These are phyloP conservation scores for Callyntrura guangdongensis DNA, from an alignment of 2,888 invertebrate species.

Conservation along the genomic window DNA sequence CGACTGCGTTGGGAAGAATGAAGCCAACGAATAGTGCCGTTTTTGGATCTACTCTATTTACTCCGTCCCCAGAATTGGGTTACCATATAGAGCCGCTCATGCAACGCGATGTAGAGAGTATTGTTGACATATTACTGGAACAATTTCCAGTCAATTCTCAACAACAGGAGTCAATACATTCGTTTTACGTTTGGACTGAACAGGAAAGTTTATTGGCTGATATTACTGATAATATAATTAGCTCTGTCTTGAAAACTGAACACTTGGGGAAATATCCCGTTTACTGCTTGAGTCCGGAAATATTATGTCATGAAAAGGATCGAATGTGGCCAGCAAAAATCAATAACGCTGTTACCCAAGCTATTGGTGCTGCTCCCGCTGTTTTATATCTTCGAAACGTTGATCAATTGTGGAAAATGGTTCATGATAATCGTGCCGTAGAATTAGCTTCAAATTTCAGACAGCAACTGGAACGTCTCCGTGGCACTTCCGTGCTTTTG, in stretches of 20 bases:
- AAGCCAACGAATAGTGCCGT: slow-evolving; percentile 72
- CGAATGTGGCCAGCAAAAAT: slow-evolving; percentile 57
- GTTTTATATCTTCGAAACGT: slow-evolving; percentile 75
- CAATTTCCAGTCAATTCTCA: neutral
- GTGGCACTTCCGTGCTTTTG: slow-evolving; percentile 51
- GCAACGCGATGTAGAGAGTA: neutral
- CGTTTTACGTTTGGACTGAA: slow-evolving; percentile 34
- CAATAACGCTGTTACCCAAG: slow-evolving; percentile 56
- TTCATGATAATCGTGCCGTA: neutral
- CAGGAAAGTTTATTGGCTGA: neutral
- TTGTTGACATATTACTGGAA: neutral
- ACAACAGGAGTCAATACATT: neutral
- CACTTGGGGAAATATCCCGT: slow-evolving; percentile 31
- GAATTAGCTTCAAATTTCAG: neutral
- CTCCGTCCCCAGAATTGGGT: slow-evolving; percentile 28
- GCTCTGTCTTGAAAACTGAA: slow-evolving; percentile 27
- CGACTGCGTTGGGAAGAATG: slow-evolving; percentile 63
- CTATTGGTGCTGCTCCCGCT: slow-evolving; percentile 42
- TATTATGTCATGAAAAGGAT: slow-evolving; percentile 28
- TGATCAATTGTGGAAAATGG: slow-evolving; percentile 36
- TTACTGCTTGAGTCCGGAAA: slow-evolving; percentile 64
- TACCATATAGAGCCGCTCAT: slow-evolving; percentile 55
- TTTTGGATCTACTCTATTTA: slow-evolving; percentile 75
- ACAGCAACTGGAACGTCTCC: slow-evolving; percentile 35
- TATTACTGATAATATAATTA: slow-evolving; percentile 61